Percentiles rank a stretch among this genome's conserved stretches.
Conservation (phyloP, 1,140 invertebrate genomes). For the Mizuhopecten yessoensis region DNA sequence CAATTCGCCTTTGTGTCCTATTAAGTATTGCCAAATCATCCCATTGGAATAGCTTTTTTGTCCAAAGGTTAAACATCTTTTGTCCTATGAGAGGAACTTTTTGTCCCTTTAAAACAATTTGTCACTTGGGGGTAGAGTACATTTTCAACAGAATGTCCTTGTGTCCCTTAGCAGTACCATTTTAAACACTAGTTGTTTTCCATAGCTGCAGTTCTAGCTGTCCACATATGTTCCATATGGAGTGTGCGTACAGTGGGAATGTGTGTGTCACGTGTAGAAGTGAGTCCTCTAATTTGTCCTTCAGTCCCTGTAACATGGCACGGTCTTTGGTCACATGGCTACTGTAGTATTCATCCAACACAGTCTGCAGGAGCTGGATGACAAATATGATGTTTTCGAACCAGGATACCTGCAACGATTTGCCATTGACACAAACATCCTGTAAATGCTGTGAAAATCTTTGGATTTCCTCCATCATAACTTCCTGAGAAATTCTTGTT, state of each 20-base stretch:
- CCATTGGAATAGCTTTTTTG: too few species aligned
- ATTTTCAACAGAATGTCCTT: too few species aligned
- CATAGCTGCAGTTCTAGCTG: constrained; percentile 43
- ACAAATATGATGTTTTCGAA: constrained; percentile 46
- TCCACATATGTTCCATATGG: constrained; percentile 63
- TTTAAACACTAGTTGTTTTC: background rate
- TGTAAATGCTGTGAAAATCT: constrained; percentile 51
- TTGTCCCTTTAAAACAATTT: too few species aligned
- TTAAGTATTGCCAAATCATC: too few species aligned
- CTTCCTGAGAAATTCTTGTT: background rate
- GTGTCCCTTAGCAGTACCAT: background rate
- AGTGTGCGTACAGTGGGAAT: constrained; percentile 66
- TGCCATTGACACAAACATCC: background rate
- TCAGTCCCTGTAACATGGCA: constrained; percentile 39
- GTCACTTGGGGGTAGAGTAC: too few species aligned
- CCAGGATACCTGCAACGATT: constrained; percentile 13
- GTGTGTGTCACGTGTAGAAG: constrained; percentile 58
- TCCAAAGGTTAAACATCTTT: too few species aligned
- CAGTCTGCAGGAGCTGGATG: constrained; percentile 42
- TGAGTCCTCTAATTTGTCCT: constrained; percentile 56
- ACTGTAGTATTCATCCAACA: background rate
- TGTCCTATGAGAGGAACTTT: background rate
- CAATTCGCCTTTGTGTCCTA: too few species aligned
- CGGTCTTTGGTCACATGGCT: background rate
- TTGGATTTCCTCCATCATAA: constrained; percentile 4